phyloP scores from a whole-genome alignment of 2,888 invertebrate species.

The Caenorhabditis parvicauda region DNA sequence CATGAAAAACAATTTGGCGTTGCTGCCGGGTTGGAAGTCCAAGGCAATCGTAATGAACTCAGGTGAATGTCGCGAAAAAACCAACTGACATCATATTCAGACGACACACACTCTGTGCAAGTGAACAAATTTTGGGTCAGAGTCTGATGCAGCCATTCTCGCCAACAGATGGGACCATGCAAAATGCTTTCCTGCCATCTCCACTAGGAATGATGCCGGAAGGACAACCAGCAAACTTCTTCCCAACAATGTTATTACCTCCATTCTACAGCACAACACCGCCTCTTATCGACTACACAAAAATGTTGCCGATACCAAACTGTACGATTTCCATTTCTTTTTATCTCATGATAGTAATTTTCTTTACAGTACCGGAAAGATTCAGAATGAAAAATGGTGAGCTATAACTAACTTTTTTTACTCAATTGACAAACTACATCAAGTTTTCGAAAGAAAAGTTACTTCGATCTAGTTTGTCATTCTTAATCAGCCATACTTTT shows the following conservation, averaged over 20 bases:
- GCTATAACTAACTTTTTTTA: too few species aligned
- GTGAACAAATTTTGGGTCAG: conserved; percentile 44
- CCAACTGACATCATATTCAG: too few species aligned
- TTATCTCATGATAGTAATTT: too few species aligned
- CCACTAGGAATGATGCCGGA: conserved; percentile 30
- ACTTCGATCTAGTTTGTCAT: too few species aligned
- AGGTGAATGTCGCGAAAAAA: too few species aligned
- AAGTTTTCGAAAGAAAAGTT: too few species aligned
- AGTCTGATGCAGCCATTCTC: conserved; percentile 34
- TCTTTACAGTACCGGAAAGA: too few species aligned
- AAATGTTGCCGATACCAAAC: conserved; percentile 36
- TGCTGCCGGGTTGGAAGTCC: conserved; percentile 13
- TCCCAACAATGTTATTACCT: conserved; percentile 13
- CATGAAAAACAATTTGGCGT: conserved; percentile 22
- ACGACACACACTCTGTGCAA: conserved; percentile 52
- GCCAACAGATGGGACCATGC: conserved; percentile 11
- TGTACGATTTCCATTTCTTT: conserved; percentile 3
- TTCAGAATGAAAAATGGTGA: too few species aligned
- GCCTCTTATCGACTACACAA: conserved; percentile 17
- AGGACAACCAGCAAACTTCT: conserved; percentile 23
- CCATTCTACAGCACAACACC: conserved; percentile 14
- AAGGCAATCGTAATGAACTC: conserved; percentile 30
- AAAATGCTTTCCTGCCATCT: conserved; percentile 9
- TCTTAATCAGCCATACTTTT: neutral
- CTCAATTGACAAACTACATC: too few species aligned